Evolutionary conservation across 2,888 invertebrate species (phyloP), one percentile per base, ranked within the genome.

Genomic region (Melanophora roralis): DNA sequence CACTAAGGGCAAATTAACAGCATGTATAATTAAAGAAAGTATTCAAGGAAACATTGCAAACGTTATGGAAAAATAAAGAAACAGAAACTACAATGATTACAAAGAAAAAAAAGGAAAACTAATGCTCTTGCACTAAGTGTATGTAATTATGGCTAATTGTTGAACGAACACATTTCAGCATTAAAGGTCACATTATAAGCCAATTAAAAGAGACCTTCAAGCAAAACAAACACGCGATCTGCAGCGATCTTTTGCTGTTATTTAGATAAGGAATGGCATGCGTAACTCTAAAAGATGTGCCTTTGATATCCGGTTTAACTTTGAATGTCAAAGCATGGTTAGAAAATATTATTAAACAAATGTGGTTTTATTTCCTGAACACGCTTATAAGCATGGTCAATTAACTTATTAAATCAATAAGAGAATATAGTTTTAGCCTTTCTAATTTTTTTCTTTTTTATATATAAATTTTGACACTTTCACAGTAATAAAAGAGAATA

Each of bases 151-250:
- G 36, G 19, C 32, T 19, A 11, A 36, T 43, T 65, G 45, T 62
- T 12, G 4, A 16, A 45, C 55, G n/a, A 38, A 14, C 7, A 9
- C 1, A 23, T 55, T 19, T 5, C 27, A 7, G 32, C 69, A 51
- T 59, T 59, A 65, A 65, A 71, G 60, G 69, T 40, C 40, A 43
- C 23, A 60, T 62, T 67, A 67, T 62, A 34, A 49, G 51, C 43
- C 59, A 80, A 76, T 80, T 80, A 73, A 12, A 7, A 32, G n/a
- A 55, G 51, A 32, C 76, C 72, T 80, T 76, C 62, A 73, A 40
- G 32, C 27, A 16, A 59, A 74, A 64, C 60, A 47, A 32, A 40
- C 79, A 79, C 71, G 75, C 60, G 60, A 79, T 71, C 71, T 55
- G 12, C 38, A 34, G 27, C 19, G 14, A 21, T 16, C 8, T 12